phyloP scores from a whole-genome alignment of 2,888 invertebrate genomes.

The Myathropa florea region DNA sequence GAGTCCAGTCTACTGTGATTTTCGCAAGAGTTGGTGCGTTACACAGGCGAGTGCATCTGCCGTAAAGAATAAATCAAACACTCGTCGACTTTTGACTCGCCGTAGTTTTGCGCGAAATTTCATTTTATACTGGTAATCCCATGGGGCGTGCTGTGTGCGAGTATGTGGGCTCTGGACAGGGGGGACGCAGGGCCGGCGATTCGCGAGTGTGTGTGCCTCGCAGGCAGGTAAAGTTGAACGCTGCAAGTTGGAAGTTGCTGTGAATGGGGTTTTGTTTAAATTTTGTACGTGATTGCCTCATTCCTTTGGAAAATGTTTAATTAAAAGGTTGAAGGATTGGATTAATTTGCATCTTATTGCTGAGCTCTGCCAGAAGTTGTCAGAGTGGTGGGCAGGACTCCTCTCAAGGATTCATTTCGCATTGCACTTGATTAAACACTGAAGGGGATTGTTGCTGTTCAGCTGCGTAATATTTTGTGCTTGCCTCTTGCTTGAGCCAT shows the following conservation, averaged over 20 bases:
- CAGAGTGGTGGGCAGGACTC: neutral
- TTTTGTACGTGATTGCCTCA: neutral
- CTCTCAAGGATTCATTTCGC: neutral
- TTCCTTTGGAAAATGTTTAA: conserved; percentile 22
- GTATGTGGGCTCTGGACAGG: neutral
- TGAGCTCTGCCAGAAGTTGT: conserved; percentile 10
- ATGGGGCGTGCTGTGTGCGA: neutral
- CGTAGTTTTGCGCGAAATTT: conserved; percentile 63
- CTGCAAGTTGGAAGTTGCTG: neutral
- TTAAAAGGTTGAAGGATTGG: conserved; percentile 32
- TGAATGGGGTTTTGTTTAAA: conserved; percentile 10
- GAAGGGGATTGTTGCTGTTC: neutral
- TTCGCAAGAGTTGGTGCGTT: conserved; percentile 69
- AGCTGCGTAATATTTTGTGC: neutral
- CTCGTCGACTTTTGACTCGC: conserved; percentile 65
- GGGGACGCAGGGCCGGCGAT: conserved; percentile 1
- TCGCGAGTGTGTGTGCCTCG: neutral
- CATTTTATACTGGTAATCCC: conserved; percentile 53
- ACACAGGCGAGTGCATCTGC: conserved; percentile 62
- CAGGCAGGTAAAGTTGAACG: neutral
- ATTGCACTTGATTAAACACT: neutral
- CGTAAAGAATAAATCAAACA: conserved; percentile 69
- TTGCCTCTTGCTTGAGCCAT: neutral
- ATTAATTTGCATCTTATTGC: conserved; percentile 39
- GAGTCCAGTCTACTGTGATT: conserved; percentile 67